Base-by-base conservation (phyloP, 2,888 invertebrate species). In the Plebejus argus region DNA sequence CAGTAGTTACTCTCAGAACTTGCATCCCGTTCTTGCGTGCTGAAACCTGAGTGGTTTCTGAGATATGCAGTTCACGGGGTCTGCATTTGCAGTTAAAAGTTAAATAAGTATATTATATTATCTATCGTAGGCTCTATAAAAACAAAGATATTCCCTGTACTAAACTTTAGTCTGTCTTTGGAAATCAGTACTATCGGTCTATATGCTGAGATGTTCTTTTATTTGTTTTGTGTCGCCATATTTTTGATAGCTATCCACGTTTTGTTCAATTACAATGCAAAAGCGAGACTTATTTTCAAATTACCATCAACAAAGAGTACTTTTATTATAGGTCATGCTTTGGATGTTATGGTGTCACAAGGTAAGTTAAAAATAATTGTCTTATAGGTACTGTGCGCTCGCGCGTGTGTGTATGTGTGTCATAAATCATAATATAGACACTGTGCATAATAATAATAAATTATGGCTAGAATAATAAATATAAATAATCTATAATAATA, bases 271-370 rank as follows among this genome's bases (percentile, higher is more conserved):
- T 82, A 81, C 75, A 82, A 80, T 79, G 75, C 61, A 35, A 81
- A 58, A 76, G 88, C 88, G 23, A 81, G 85, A 70, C 71, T 85
- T 76, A 56, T 89, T 10, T 81, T 79, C 49, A 87, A 85, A 80
- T 81, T 89, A 4, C 89, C 89, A 0, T 88, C 87, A 12, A 85
- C 87, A 18, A 23, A 39, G 1, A 12, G 56, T 2, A 23, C 2
- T 35, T 77, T 77, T 71, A 77, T 77, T 35, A 18, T 77, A 8
- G 77, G 77, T 3, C 70, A 77, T 58, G 71, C 35, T 39, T 53
- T 77, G 0, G 71, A 77, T 35, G 5, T 77, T 18, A 71, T 71
- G 35, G n/a, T 77, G 35, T 56, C 77, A 58, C 71, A 56, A 39
- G 71, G 77, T 77, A 72, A 71, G 15, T 76, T 61, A 10, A 61